Percentiles rank a stretch among this genome's conserved stretches.
Evolutionary conservation across 2,113 vertebrate genomes (phyloP).

Genomic region (Strix uralensis): DNA sequence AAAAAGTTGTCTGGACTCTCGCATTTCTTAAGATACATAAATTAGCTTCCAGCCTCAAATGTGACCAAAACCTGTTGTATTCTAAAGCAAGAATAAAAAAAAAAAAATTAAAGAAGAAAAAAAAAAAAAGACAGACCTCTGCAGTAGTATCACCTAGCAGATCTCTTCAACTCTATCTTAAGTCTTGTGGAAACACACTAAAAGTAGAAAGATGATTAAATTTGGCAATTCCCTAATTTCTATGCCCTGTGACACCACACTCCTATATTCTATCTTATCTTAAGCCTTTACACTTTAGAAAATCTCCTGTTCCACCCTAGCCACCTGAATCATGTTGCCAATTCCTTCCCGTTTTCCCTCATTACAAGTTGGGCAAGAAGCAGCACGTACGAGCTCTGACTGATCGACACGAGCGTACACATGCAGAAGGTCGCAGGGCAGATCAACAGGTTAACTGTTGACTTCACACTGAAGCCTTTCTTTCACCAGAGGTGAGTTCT

Average conservation of each 20-base stretch:
- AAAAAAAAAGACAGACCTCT: neutral
- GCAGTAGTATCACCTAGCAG: neutral
- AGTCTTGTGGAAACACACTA: neutral
- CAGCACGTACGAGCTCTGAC: neutral
- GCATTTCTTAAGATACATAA: neutral
- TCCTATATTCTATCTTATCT: neutral
- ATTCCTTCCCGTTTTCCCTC: neutral
- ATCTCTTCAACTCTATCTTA: neutral
- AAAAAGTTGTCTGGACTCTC: neutral
- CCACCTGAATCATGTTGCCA: neutral
- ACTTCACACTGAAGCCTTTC: neutral
- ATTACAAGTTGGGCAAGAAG: neutral
- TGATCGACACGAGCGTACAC: neutral
- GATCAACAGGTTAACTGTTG: neutral
- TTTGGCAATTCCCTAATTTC: neutral
- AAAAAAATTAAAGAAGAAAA: neutral
- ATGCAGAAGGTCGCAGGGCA: fast-evolving
- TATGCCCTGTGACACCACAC: neutral
- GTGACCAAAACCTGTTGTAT: neutral
- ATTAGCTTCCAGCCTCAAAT: neutral
- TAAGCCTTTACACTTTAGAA: neutral
- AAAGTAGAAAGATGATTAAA: neutral
- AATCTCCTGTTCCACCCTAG: neutral
- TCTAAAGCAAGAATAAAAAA: neutral
- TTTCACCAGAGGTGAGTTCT: neutral